Evolutionary conservation across 2,113 vertebrate genomes (phyloP).

Genomic region (Calyptommatus sinebrachiatus): DNA sequence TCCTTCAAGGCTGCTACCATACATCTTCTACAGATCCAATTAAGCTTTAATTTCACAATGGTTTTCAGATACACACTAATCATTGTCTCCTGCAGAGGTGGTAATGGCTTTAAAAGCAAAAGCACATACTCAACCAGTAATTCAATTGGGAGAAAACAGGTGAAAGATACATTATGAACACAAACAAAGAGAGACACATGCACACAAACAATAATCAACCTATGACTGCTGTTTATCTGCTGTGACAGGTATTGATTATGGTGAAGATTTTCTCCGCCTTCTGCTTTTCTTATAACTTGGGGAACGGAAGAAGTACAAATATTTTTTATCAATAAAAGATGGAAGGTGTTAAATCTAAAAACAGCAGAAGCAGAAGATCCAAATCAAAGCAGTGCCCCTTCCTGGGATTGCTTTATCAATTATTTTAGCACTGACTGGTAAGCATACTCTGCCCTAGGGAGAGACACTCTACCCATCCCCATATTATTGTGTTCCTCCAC

Average conservation of each 20-base stretch:
- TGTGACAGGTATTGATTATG: slow-evolving; percentile 32
- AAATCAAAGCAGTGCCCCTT: background rate
- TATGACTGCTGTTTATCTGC: slow-evolving; percentile 13
- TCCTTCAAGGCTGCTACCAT: slow-evolving; percentile 52
- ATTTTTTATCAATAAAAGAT: slow-evolving; percentile 30
- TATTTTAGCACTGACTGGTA: slow-evolving; percentile 45
- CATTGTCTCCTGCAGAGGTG: slow-evolving; percentile 47
- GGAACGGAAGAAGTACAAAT: slow-evolving; percentile 17
- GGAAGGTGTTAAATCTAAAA: background rate
- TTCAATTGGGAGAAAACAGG: slow-evolving; percentile 48
- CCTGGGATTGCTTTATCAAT: background rate
- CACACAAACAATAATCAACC: slow-evolving; percentile 31
- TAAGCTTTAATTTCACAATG: slow-evolving; percentile 62
- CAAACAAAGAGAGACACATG: no score
- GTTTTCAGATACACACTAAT: slow-evolving; percentile 54
- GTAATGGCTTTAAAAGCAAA: slow-evolving; percentile 60
- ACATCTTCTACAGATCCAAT: slow-evolving; percentile 51
- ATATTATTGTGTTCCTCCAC: slow-evolving; percentile 23
- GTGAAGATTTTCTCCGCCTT: slow-evolving; percentile 29
- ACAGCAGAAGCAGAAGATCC: background rate
- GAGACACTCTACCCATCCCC: slow-evolving; percentile 45
- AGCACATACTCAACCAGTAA: slow-evolving; percentile 44
- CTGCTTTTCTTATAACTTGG: slow-evolving; percentile 36
- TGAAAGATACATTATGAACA: slow-evolving; percentile 21
- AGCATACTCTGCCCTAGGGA: slow-evolving; percentile 39